Evolutionary conservation across 2,888 invertebrate genomes (phyloP), one percentile per base, ranked within the genome.

Genomic region (Panzeria rudis): DNA sequence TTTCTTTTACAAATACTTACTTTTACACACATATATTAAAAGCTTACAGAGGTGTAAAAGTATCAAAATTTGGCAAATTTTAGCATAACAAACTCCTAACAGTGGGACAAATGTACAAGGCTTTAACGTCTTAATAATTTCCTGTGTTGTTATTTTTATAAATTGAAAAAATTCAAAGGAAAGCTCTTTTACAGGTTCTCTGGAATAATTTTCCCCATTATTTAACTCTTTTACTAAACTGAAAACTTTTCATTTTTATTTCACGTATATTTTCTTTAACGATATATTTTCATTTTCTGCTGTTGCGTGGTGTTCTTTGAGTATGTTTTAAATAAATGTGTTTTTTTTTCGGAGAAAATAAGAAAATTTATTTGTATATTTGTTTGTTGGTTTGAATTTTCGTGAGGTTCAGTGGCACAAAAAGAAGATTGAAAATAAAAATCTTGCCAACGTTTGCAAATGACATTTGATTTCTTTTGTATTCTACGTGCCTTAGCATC

Each of bases 391-490:
- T 72, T 47, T 38, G 38, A 59, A 32, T 47, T 76, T 72, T 72
- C 52, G 64, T 32, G 29, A 82, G 68, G 59, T 85, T 54, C 61
- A 71, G 82, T 85, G 75, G 82, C 85, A 71, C 75, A 71, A 66
- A 66, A 17, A 54, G 5, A 4, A 29, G 3, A 35, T 13, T 25
- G 50, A 41, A 69, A 62, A 76, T 9, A 35, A 72, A 79, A 76
- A 84, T 85, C 78, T 78, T 85, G 85, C 85, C 78, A 85, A 85
- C 85, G 81, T 83, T 81, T 86, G 86, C 83, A 89, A 86, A 87
- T 90, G 90, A 90, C 90, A 90, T 88, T 88, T 90, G 90, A 90
- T 87, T 87, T 87, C 80, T 75, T 86, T 82, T 83, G 85, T 82
- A 79, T 69, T 82, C 52, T 85, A 85, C 85, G 85, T 85, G 85